Evolutionary conservation across 2,113 vertebrate genomes (phyloP).

Genomic region (Galeopterus variegatus): DNA sequence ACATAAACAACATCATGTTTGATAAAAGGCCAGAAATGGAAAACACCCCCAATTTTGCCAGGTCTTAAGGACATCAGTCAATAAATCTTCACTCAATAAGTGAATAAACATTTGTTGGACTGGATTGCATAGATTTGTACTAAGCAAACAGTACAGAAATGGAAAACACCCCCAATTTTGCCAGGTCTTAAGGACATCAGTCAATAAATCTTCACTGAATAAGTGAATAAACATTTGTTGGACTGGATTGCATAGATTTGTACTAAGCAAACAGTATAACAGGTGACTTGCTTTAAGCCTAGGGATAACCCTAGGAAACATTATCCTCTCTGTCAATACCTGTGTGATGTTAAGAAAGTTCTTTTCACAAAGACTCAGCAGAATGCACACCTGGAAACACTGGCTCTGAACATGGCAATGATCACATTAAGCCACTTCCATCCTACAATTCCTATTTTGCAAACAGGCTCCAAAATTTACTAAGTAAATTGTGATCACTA

Average conservation of each 20-base stretch:
- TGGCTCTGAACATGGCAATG: neutral
- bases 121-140: neutral
- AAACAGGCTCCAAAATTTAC: conserved; percentile 40
- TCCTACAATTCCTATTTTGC: neutral
- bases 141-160: neutral
- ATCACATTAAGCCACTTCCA: neutral
- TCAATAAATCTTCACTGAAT: neutral
- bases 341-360: neutral
- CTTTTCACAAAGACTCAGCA: neutral
- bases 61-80: neutral
- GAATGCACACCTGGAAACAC: conserved; percentile 45
- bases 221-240: neutral
- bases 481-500: conserved; percentile 29
- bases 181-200: neutral
- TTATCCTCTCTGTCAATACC: neutral
- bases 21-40: neutral
- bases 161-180: neutral
- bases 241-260: neutral
- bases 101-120: neutral
- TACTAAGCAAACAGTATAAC: neutral
- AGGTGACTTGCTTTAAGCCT: neutral
- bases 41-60: neutral
- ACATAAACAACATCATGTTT: neutral
- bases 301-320: neutral
- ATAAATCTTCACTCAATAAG: neutral